phyloP scores from a whole-genome alignment of 1,140 invertebrate species.

The Philopotamus ludificatus region DNA sequence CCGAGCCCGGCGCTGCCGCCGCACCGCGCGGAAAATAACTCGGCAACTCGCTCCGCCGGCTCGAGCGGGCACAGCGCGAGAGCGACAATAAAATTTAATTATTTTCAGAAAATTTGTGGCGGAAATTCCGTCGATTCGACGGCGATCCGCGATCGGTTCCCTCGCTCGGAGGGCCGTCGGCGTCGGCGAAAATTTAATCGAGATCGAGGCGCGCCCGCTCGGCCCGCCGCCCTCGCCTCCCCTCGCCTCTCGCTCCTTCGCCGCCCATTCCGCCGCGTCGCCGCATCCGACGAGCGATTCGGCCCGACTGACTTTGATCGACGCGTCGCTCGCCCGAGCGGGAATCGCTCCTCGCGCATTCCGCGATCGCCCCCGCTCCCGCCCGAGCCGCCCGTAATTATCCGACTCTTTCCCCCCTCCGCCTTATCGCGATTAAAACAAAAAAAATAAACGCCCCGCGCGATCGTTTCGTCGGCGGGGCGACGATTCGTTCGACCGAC shows the following conservation, averaged over 20 bases:
- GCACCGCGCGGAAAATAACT: no score
- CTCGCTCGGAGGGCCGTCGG: conserved; percentile 4
- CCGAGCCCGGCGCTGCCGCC: conserved; percentile 11
- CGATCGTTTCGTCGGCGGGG: neutral
- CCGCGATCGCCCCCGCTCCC: neutral
- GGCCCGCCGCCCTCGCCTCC: neutral
- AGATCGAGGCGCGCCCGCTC: neutral
- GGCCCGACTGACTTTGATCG: neutral
- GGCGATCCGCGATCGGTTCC: conserved; percentile 1
- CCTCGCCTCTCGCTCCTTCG: neutral
- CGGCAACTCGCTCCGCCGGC: neutral
- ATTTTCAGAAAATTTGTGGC: no score
- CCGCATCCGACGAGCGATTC: neutral
- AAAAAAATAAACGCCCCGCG: no score
- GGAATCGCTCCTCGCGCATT: neutral
- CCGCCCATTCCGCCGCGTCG: neutral
- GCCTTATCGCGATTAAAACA: no score
- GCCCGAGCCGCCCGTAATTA: conserved; percentile 11
- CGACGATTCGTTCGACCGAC: neutral
- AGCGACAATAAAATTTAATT: no score
- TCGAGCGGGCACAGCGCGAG: neutral
- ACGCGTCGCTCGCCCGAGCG: neutral
- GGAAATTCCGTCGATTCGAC: neutral
- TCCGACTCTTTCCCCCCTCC: no score
- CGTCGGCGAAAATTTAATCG: no score